A percentile compares a stretch with the other conserved stretches of the same genome.
Conservation (phyloP, 53 echinoderm and acorn worm species). For the Apostichopus leukothele region DNA sequence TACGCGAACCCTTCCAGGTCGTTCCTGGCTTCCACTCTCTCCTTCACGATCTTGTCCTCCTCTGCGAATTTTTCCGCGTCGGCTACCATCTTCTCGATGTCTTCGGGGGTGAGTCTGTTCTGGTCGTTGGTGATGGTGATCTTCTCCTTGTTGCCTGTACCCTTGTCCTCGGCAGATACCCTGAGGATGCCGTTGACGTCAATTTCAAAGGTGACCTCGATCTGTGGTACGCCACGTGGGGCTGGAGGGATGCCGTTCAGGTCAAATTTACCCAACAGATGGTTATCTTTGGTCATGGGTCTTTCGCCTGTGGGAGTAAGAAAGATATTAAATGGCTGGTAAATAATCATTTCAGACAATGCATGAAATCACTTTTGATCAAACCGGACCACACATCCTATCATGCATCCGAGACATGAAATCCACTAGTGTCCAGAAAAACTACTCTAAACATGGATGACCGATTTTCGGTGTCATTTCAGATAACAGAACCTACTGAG, state of each 20-base stretch:
- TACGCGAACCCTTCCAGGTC: constrained; percentile 95
- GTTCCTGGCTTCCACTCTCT: constrained; percentile 86
- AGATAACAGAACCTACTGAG: too few relatives aligned
- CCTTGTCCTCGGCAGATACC: constrained; percentile 97
- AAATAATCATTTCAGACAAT: too few relatives aligned
- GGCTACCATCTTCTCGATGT: constrained; percentile 96
- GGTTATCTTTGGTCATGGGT: constrained; percentile 98
- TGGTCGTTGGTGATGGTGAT: constrained; percentile 99
- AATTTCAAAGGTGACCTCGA: constrained; percentile 97
- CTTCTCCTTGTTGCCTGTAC: constrained; percentile 98
- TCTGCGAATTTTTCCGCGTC: constrained; percentile 92
- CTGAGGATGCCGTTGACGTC: constrained; percentile 96
- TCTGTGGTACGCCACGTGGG: constrained; percentile 96
- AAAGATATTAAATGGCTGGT: too few relatives aligned
- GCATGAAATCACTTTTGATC: too few relatives aligned
- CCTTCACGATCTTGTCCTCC: constrained; percentile 85
- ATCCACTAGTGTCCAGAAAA: too few relatives aligned
- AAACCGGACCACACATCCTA: too few relatives aligned
- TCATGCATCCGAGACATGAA: too few relatives aligned
- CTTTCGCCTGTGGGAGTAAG: constrained; percentile 72
- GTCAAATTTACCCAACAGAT: constrained; percentile 96
- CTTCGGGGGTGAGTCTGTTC: constrained; percentile 95
- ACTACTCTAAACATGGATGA: too few relatives aligned
- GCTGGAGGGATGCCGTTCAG: constrained; percentile 95
- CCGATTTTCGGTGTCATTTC: too few relatives aligned